These are phyloP conservation scores for Heliconius erato DNA, from an alignment of 2,888 invertebrate genomes.

Conservation along the genomic window DNA sequence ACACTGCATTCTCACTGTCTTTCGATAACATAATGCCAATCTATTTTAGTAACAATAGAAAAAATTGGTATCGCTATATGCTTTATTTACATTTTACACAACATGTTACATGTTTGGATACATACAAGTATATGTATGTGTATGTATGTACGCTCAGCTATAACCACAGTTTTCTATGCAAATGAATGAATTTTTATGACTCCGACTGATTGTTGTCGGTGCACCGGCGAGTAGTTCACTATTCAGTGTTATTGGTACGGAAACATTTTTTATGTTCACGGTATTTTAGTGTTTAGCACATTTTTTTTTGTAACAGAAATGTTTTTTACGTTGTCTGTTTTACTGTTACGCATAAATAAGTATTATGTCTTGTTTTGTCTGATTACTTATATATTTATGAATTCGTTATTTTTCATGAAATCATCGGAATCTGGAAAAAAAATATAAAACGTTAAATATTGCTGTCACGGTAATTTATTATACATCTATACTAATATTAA, in stretches of 20 bases:
- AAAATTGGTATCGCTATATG: background rate
- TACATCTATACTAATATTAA: no score
- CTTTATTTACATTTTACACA: slow-evolving; percentile 19
- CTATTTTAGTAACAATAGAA: no score
- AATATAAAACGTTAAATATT: no score
- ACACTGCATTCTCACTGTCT: no score
- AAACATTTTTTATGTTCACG: background rate
- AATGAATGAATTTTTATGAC: slow-evolving; percentile 8
- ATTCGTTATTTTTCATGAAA: no score
- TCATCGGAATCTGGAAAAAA: no score
- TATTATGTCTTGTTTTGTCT: no score
- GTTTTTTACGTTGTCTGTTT: background rate
- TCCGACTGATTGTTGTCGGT: background rate
- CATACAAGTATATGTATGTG: background rate
- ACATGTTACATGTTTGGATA: background rate
- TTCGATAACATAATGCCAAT: no score
- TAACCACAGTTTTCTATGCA: slow-evolving; percentile 4
- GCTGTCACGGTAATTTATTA: no score
- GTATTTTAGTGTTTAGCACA: background rate
- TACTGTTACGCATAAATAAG: no score
- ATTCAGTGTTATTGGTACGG: background rate
- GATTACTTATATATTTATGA: no score
- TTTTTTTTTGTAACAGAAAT: background rate
- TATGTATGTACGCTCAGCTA: background rate
- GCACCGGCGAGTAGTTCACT: background rate